Evolutionary conservation across 1,140 invertebrate genomes (phyloP), one percentile per base, ranked within the genome.

Genomic region (Drosophila lowei): DNA sequence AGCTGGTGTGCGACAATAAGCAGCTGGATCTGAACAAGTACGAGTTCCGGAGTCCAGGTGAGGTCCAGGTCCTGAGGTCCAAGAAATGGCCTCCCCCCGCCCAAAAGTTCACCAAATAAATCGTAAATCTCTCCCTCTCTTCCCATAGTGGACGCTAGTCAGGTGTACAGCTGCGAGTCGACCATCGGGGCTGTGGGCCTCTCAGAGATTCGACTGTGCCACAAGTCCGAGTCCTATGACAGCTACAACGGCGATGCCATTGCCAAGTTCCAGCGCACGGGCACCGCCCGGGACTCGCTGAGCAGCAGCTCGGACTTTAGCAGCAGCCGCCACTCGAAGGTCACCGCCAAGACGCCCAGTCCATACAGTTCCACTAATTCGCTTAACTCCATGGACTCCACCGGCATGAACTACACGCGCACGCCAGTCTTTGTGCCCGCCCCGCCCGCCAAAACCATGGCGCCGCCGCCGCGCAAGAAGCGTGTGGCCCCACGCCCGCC

Each of bases 1-100:
- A 93, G 23, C 93, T 95, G 89, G 95, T 97, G 5, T 97, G 97
- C 79, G 93, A 93, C n/a, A 96, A 97, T 79, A 97, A 97, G 90
- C 94, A 94, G 90, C 91, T 97, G 61, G 95, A 97, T 89, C 92
- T 93, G 11, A 88, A 92, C 21, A 95, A 95, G 83, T 97, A 97
- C 90, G 95, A 96, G 88, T 94, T 98, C 56, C 93, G 95, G 64
- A 95, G 96, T 93, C 96, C 96, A 91, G 94, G 95, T 95, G 90
- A 93, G 91, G 74, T 6, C 28, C 28, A 28, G 21, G 21, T 23
- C 23, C 23, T 6, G 90, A 93, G 91, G 74, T n/a, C 8, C 11
- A n/a, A 11, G 7, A 13, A 16, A 25, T 38, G 11, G 30, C 21
- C 15, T 0, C 18, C n/a, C 18, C 18, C 1, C 18, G 18, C 18